Conservation (phyloP, 2,888 invertebrate species). For the Drosophila nr. perissopoda region DNA sequence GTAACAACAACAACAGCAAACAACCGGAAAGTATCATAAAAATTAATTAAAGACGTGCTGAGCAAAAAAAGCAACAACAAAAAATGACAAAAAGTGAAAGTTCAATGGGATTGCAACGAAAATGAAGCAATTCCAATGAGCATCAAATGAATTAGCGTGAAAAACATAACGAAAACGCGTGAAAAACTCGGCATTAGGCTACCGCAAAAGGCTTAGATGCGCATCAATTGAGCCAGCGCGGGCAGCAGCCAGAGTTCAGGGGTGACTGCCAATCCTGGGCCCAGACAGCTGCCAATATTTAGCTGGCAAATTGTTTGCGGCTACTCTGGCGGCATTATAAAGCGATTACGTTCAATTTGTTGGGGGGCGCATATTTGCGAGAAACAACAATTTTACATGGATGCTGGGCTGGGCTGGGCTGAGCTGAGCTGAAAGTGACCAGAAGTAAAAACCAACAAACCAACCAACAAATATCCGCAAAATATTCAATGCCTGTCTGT, state of each 20-base stretch:
- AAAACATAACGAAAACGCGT: constrained; percentile 60
- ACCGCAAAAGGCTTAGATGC: constrained; percentile 59
- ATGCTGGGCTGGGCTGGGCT: neutral
- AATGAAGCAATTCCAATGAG: constrained; percentile 71
- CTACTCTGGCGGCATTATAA: constrained; percentile 55
- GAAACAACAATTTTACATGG: constrained; percentile 35
- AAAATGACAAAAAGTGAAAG: constrained; percentile 62
- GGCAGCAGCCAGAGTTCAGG: constrained; percentile 8
- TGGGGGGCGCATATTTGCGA: constrained; percentile 21
- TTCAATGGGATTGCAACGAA: constrained; percentile 59
- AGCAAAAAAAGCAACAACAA: constrained; percentile 8
- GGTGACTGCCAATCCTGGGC: constrained; percentile 12
- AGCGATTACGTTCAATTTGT: constrained; percentile 62
- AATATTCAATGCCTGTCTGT: constrained; percentile 53
- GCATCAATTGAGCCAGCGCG: constrained; percentile 39
- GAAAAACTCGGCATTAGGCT: constrained; percentile 42
- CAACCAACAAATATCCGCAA: constrained; percentile 24
- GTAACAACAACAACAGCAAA: neutral
- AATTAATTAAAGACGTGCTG: constrained; percentile 69
- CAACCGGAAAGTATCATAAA: constrained; percentile 46
- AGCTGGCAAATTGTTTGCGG: constrained; percentile 53
- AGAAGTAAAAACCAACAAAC: neutral
- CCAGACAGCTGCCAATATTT: constrained; percentile 57
- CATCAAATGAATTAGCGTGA: constrained; percentile 53
- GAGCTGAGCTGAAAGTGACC: neutral